These are phyloP conservation scores for Poecilia gillii DNA, from an alignment of 2,797 vertebrate genomes.

Conservation along the genomic window DNA sequence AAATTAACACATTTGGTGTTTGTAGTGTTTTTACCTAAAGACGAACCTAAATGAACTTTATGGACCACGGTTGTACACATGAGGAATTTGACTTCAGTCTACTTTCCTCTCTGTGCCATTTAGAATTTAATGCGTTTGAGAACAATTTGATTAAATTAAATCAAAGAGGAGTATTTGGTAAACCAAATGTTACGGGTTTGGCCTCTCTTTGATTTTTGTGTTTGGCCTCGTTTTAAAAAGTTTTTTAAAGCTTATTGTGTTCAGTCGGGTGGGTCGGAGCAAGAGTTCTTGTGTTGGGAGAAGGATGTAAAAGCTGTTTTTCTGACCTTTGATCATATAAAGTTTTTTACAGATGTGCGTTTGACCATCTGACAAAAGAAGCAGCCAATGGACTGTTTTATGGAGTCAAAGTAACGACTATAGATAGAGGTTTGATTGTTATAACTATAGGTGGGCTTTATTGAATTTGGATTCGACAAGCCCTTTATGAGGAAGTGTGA, in stretches of 20 bases:
- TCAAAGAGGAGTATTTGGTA: not conserved
- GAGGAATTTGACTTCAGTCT: not conserved
- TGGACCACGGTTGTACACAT: not conserved
- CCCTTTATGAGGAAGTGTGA: not conserved
- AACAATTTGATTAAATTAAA: not conserved
- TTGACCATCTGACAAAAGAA: not conserved
- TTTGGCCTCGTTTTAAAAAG: not conserved
- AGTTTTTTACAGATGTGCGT: not conserved
- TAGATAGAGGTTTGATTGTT: not conserved
- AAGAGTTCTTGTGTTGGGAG: not conserved
- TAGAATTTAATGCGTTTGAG: not conserved
- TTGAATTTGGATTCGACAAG: not conserved
- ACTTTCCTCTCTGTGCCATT: not conserved
- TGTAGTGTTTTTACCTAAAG: not conserved
- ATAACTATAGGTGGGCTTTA: not conserved
- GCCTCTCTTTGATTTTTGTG: not conserved
- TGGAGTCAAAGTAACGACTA: not conserved
- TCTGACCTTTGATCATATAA: conserved; percentile 10
- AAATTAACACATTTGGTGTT: not conserved
- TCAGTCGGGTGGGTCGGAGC: not conserved
- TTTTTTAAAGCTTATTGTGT: not conserved
- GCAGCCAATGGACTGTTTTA: not conserved
- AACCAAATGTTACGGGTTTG: not conserved
- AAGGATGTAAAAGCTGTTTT: not conserved
- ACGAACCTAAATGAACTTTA: not conserved